Percentiles rank a stretch among this genome's conserved stretches.
Conservation (phyloP, 2,113 vertebrate genomes). For the Micromys minutus region DNA sequence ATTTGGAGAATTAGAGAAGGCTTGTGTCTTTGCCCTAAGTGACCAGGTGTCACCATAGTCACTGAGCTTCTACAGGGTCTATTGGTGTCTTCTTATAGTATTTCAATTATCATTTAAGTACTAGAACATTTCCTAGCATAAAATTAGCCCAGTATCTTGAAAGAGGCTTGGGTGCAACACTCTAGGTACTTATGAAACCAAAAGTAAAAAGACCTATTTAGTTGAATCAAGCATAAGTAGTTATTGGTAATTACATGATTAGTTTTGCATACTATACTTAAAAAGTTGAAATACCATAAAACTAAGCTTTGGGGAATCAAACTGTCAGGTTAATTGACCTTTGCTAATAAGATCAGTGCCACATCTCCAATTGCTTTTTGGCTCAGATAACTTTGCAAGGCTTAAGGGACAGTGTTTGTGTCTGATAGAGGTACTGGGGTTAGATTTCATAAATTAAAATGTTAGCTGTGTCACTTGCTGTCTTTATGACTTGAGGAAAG, state of each 20-base stretch:
- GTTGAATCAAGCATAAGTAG: neutral
- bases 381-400: neutral
- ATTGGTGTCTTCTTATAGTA: neutral
- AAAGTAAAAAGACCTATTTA: neutral
- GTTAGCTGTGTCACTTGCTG: neutral
- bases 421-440: neutral
- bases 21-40: neutral
- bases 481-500: neutral
- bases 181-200: neutral
- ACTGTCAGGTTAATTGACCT: neutral
- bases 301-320: slow-evolving; percentile 4
- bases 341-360: neutral
- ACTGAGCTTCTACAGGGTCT: neutral
- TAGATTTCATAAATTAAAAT: neutral
- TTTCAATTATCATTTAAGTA: neutral
- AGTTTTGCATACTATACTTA: neutral
- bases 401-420: neutral
- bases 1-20: neutral
- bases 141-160: neutral
- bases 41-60: no score
- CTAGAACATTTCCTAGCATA: neutral
- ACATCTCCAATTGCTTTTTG: neutral
- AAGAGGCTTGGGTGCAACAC: neutral
- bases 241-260: neutral
- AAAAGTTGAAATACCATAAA: neutral